Evolutionary conservation across 2,888 invertebrate species (phyloP).

Genomic region (Argyresthia albistria): DNA sequence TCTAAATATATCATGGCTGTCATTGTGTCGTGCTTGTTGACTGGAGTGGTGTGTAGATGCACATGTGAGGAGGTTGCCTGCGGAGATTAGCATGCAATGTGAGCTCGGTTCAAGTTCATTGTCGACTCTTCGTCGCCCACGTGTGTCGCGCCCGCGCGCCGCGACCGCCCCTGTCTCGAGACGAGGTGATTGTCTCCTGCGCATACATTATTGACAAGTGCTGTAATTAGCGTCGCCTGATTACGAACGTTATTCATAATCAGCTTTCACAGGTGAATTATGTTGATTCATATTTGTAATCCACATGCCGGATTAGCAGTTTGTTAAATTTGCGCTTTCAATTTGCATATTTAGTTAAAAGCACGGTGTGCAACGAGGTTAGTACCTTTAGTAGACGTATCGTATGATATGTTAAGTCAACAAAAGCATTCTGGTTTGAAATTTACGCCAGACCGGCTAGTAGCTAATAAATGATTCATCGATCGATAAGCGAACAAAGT

Average conservation of each 20-base stretch:
- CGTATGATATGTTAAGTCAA: neutral
- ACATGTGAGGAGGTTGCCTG: constrained; percentile 6
- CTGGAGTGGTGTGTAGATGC: constrained; percentile 1
- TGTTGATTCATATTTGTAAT: too few relatives aligned
- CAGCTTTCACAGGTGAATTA: too few relatives aligned
- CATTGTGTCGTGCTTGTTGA: neutral
- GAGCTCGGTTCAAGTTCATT: constrained; percentile 49
- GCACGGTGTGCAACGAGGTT: neutral
- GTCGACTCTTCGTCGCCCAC: constrained; percentile 27
- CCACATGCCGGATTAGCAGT: too few relatives aligned
- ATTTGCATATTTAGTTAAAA: too few relatives aligned
- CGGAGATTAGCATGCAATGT: constrained; percentile 39
- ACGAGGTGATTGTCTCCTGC: constrained; percentile 47
- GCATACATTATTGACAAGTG: neutral
- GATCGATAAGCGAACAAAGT: constrained; percentile 49
- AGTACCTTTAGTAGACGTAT: neutral
- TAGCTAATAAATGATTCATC: constrained; percentile 44
- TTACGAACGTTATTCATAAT: too few relatives aligned
- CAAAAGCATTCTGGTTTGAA: constrained; percentile 1
- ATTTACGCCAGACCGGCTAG: constrained; percentile 7
- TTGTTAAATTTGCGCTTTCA: too few relatives aligned
- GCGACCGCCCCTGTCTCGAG: constrained; percentile 35
- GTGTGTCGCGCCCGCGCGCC: constrained; percentile 33
- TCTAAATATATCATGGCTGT: neutral
- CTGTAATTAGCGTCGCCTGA: neutral